Base-by-base conservation (phyloP, 1,140 invertebrate species). In the Drosophila sp. region DNA sequence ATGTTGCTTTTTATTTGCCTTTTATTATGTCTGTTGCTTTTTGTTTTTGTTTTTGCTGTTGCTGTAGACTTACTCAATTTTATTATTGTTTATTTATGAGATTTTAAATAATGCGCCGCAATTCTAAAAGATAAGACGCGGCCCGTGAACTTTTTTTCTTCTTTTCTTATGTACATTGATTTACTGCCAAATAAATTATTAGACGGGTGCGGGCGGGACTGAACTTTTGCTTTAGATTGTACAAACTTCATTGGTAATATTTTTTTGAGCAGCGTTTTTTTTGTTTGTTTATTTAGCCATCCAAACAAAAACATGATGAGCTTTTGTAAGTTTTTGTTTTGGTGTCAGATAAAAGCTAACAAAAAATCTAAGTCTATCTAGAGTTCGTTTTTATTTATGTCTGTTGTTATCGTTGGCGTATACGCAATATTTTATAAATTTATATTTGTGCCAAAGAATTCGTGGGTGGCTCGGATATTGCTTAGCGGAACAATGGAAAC, bases 31-130 rank as follows among this genome's bases (percentile, higher is more conserved):
- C 64, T 75, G 64, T 53, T 53, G 50, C 36, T 43, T 41, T 64
- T 61, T 61, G 61, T 58, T 59, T 65, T 45, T 54, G 66, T 36
- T 45, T 38, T 51, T 46, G 51, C 38, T 57, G 14, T 57, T 43
- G 56, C 65, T 64, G 50, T 57, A 69, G 82, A 78, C 78, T 89
- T 79, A 77, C 83, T 89, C 83, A 89, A 89, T 89, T 74, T 78
- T 83, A 58, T 80, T 89, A 89, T 89, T 83, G 79, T 80, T 89
- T 89, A 89, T 89, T 89, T 89, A 89, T 89, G 83, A 69, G 66
- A 74, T 80, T 87, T 89, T 89, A 89, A 89, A 78, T 89, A 89
- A 89, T 89, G 79, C 73, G 48, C 75, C 69, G 64, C 66, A 80
- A 83, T 80, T 89, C 53, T 45, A 65, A 78, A 80, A 86, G 83